These are phyloP conservation scores for Onychomys leucogaster DNA, from an alignment of 2,797 vertebrate species.

Conservation along the genomic window DNA sequence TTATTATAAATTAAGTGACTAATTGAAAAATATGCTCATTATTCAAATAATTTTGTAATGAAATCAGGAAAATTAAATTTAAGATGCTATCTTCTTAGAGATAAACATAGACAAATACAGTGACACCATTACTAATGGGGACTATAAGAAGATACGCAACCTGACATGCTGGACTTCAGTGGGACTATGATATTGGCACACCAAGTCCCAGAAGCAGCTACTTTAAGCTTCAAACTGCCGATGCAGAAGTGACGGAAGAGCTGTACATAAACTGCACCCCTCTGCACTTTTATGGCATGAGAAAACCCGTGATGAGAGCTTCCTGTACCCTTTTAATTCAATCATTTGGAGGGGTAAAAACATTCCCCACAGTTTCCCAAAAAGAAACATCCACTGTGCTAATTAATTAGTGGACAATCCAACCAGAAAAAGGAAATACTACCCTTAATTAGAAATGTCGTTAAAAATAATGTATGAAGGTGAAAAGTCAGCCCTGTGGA, in stretches of 20 bases:
- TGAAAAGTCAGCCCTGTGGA: slow-evolving; percentile 33
- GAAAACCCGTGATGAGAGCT: slow-evolving; percentile 40
- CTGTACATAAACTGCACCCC: neutral
- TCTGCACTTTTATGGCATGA: neutral
- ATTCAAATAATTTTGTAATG: slow-evolving; percentile 55
- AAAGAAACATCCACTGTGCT: slow-evolving; percentile 18
- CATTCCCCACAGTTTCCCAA: slow-evolving; percentile 33
- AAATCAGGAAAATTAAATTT: slow-evolving; percentile 50
- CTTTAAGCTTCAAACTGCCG: neutral
- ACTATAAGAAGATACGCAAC: slow-evolving; percentile 15
- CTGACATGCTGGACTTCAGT: neutral
- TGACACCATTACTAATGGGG: neutral
- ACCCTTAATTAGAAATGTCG: slow-evolving; percentile 45
- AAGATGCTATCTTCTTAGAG: slow-evolving; percentile 12
- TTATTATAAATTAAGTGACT: slow-evolving; percentile 49
- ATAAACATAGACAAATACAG: slow-evolving; percentile 35
- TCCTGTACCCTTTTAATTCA: slow-evolving; percentile 60
- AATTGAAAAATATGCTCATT: slow-evolving; percentile 47
- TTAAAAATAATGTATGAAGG: slow-evolving; percentile 21
- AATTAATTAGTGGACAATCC: slow-evolving; percentile 41
- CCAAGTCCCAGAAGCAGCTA: slow-evolving; percentile 13
- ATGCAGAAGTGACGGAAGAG: slow-evolving; percentile 44
- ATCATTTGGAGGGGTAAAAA: slow-evolving; percentile 55
- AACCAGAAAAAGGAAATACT: neutral
- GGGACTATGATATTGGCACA: slow-evolving; percentile 12